Evolutionary conservation across 1,140 invertebrate species (phyloP), one percentile per base, ranked within the genome.

Genomic region (Zaprionus taronus): DNA sequence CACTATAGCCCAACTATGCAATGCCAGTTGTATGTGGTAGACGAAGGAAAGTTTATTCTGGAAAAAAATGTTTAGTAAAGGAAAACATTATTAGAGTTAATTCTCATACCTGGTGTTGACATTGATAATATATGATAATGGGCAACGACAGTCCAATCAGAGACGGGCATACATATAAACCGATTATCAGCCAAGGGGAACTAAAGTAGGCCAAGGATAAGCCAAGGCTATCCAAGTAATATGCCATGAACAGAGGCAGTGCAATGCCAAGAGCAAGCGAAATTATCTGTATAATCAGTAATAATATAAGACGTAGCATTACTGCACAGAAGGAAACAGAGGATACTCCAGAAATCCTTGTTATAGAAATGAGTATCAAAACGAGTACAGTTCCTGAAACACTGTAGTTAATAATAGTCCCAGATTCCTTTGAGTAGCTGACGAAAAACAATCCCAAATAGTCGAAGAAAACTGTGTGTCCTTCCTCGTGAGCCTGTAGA

Each of bases 401-500:
- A 72, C 83, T 72, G 41, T 94, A 72, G 91, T 96, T 96, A 15
- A 96, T 92, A 76, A 94, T 84, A 72, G 93, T 92, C 2, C 94
- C 94, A 9, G 94, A 89, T 24, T 93, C 91, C 84, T 95, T 94
- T 17, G 94, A 93, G 93, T 95, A 95, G 72, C 94, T 91, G 36
- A 96, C 91, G 51, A 97, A 95, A 79, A 96, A 96, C 15, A 95
- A 93, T 4, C 96, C 96, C 28, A 97, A 82, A 73, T 97, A 94
- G 92, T 97, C 97, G 93, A 97, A 97, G 90, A 96, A 97, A 1
- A 97, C 95, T 61, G 96, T 93, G 78, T 95, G 95, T 5, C 95
- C 93, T 9, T 67, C 20, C 15, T 72, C 34, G 94, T 77, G 28
- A 2, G 80, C 80, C 83, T 86, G 20, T 15, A 55, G 28, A 12